These are phyloP conservation scores for Pyralis farinalis DNA, from an alignment of 2,888 invertebrate species.

Conservation along the genomic window DNA sequence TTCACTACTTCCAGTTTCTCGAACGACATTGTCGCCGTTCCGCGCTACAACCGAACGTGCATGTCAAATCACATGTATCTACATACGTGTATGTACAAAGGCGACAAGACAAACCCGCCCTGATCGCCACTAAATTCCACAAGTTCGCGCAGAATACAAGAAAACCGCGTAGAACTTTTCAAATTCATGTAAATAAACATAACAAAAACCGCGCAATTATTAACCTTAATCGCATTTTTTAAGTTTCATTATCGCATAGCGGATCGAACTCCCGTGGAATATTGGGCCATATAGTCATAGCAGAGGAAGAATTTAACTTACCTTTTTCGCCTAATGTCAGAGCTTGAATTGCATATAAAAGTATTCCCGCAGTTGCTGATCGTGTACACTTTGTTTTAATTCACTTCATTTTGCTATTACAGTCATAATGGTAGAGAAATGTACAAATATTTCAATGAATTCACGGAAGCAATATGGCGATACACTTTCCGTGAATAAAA, in stretches of 20 bases:
- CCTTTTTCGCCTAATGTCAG: slow-evolving; percentile 62
- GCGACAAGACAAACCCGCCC: slow-evolving; percentile 66
- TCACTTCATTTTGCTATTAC: slow-evolving; percentile 74
- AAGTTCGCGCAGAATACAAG: slow-evolving; percentile 52
- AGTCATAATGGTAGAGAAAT: slow-evolving; percentile 78
- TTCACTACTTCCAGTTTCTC: slow-evolving; percentile 83
- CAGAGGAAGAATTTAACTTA: slow-evolving; percentile 74
- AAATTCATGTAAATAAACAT: slow-evolving; percentile 82
- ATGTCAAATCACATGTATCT: slow-evolving; percentile 74
- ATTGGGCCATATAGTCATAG: slow-evolving; percentile 82
- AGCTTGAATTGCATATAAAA: slow-evolving; percentile 48
- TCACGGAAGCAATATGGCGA: slow-evolving; percentile 81
- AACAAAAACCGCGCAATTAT: slow-evolving; percentile 82
- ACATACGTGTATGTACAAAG: slow-evolving; percentile 72
- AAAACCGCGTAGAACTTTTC: slow-evolving; percentile 78
- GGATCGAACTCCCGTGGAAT: slow-evolving; percentile 82
- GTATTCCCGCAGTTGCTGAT: slow-evolving; percentile 45
- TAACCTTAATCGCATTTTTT: slow-evolving; percentile 82
- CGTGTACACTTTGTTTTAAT: slow-evolving; percentile 55
- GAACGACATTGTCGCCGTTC: slow-evolving; percentile 65
- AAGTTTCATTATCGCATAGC: slow-evolving; percentile 83
- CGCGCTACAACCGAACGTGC: slow-evolving; percentile 69
- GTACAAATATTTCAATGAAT: slow-evolving; percentile 71
- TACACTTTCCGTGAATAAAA: slow-evolving; percentile 79
- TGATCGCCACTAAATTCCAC: slow-evolving; percentile 45